Base-by-base conservation (phyloP, 37 sponge, comb jelly and placozoan species). In the Spongilla lacustris region DNA sequence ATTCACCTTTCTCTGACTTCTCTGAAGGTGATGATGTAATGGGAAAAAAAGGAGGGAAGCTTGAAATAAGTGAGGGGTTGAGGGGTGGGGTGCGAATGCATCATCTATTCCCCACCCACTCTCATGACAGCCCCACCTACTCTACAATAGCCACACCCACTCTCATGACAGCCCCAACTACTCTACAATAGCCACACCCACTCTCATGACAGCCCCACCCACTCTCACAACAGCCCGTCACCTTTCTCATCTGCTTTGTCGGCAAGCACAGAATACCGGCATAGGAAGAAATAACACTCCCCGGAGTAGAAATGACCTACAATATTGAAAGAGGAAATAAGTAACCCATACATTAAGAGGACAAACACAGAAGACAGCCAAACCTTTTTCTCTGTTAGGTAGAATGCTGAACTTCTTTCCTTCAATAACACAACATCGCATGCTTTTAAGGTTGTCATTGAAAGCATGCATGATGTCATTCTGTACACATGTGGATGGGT, bases 261-360 rank as follows among this genome's bases (percentile, higher is more conserved):
- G 50, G 90, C 91, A 4, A 75, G 37, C 41, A 90, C 71, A 25
- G 82, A 83, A 72, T 94, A 96, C 6, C 86, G 92, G 67, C 97
- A 96, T 24, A 98, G 91, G 76, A 96, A 98, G 49, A 96, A 94
- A 72, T 98, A 98, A 76, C 97, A 95, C 73, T 95, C 90, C 11
- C 86, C 95, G 67, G 87, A 88, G 87, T 96, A 96, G 82, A 96
- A 98, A 79, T 95, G 93, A 11, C 98, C 97, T 88, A 50, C 14
- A 71, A 74, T 19, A 36, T 26, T 5, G 30, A 48, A 23, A 36
- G 41, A 85, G 14, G 17, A 74, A 75, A 10, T 50, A 23, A 30
- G 48, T n/a, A n/a, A n/a, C n/a, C n/a, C n/a, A n/a, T n/a, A n/a
- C n/a, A n/a, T n/a, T n/a, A n/a, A n/a, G n/a, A n/a, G n/a, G n/a